Evolutionary conservation across 2,113 vertebrate species (phyloP).

Genomic region (Mormoops blainvillei): DNA sequence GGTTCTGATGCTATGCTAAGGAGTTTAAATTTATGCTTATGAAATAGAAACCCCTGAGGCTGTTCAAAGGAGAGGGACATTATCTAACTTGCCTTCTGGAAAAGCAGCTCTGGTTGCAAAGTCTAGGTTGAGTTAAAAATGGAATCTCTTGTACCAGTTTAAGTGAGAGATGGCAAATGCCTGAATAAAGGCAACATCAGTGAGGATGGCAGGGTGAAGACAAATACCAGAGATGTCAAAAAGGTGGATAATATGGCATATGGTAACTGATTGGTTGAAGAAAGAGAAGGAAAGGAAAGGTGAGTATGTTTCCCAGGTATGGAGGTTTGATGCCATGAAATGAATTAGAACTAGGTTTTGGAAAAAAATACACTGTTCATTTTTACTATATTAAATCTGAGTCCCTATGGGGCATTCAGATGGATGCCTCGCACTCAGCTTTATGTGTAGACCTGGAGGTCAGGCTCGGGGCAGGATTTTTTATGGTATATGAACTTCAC

Average conservation of each 20-base stretch:
- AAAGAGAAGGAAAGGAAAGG: not conserved
- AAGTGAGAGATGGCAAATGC: not conserved
- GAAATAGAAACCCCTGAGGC: not conserved
- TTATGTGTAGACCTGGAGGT: not conserved
- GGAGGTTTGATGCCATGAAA: not conserved
- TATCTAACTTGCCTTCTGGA: not conserved
- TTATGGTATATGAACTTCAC: not conserved
- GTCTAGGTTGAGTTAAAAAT: not conserved
- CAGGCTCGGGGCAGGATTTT: not conserved
- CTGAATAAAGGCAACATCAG: not conserved
- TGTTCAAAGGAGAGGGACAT: not conserved
- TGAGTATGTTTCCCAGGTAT: not conserved
- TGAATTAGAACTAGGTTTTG: not conserved
- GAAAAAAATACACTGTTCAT: not conserved
- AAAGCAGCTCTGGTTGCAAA: not conserved
- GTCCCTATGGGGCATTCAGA: not conserved
- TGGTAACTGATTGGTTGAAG: not conserved
- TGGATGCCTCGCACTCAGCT: not conserved
- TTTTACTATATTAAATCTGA: not conserved
- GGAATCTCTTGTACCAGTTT: not conserved
- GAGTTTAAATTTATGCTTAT: not conserved
- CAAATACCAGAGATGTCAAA: not conserved
- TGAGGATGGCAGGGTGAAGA: not conserved
- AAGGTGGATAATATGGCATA: not conserved
- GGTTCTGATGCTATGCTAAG: not conserved